Evolutionary conservation across 2,797 vertebrate species (phyloP).

Genomic region (Malurus splendens): DNA sequence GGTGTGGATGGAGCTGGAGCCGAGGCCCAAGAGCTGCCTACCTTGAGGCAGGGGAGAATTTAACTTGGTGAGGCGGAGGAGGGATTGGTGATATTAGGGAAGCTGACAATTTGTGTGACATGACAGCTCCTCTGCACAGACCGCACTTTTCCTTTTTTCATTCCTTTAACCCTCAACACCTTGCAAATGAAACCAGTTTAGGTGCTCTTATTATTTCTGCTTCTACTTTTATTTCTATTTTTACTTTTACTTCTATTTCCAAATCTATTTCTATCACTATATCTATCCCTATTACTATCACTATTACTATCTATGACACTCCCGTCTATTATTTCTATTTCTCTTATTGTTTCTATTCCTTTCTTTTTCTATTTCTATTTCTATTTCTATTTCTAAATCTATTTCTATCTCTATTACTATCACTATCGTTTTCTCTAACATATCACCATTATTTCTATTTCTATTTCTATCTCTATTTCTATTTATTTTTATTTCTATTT

Average conservation of each 20-base stretch:
- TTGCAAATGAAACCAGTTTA: not conserved
- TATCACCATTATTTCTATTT: not conserved
- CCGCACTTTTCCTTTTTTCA: not conserved
- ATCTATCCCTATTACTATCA: not conserved
- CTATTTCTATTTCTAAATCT: not conserved
- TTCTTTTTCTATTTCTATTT: not conserved
- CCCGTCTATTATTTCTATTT: not conserved
- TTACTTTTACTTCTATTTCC: not conserved
- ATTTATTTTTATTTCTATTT: not conserved
- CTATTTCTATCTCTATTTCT: not conserved
- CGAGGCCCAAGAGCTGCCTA: not conserved
- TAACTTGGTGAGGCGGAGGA: constrained; percentile 24
- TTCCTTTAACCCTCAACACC: not conserved
- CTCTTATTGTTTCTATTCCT: not conserved
- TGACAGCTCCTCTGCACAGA: not conserved
- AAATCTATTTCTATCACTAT: not conserved
- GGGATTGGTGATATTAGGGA: constrained; percentile 24
- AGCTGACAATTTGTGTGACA: constrained; percentile 36
- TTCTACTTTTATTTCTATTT: not conserved
- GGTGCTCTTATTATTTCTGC: not conserved
- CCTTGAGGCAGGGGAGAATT: constrained; percentile 56
- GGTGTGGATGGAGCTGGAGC: constrained; percentile 40
- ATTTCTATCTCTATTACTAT: not conserved
- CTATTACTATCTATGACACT: not conserved
- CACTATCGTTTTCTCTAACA: not conserved